Evolutionary conservation across 1,140 invertebrate genomes (phyloP).

Genomic region (Trialeurodes vaporariorum): DNA sequence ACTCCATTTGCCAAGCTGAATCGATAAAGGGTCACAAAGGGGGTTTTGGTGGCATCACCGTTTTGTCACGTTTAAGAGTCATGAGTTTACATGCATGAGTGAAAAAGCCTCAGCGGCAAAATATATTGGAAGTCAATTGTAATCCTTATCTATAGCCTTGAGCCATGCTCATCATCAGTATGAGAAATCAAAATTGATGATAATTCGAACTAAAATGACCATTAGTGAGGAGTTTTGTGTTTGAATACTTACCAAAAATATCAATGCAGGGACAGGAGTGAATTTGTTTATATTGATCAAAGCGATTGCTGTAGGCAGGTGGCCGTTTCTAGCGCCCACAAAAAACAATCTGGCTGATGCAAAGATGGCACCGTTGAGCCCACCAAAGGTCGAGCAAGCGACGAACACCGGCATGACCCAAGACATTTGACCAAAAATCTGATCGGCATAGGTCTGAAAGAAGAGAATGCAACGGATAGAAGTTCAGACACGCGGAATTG

Average conservation of each 20-base stretch:
- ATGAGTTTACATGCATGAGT: too few relatives aligned
- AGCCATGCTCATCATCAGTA: slow-evolving; percentile 3
- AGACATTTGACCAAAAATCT: slow-evolving; percentile 58
- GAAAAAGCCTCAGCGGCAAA: too few relatives aligned
- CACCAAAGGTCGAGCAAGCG: slow-evolving; percentile 76
- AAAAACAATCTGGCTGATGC: slow-evolving; percentile 79
- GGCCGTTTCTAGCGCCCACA: slow-evolving; percentile 81
- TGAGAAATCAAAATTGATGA: not conserved
- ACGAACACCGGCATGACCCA: slow-evolving; percentile 86
- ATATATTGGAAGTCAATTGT: too few relatives aligned
- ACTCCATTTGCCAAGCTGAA: too few relatives aligned
- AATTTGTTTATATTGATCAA: slow-evolving; percentile 71
- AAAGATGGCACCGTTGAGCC: slow-evolving; percentile 78
- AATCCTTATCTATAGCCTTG: too few relatives aligned
- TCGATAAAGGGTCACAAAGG: too few relatives aligned
- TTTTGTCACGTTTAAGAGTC: too few relatives aligned
- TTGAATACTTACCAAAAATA: slow-evolving; percentile 77
- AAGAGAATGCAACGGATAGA: too few relatives aligned
- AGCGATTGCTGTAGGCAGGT: slow-evolving; percentile 75
- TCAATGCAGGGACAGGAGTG: slow-evolving; percentile 81
- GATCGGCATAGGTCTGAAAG: slow-evolving; percentile 63
- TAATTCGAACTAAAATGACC: not conserved
- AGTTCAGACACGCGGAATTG: too few relatives aligned
- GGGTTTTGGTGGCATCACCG: too few relatives aligned
- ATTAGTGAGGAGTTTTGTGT: too few relatives aligned